These are phyloP conservation scores for Polymixis lichenea DNA, from an alignment of 2,888 invertebrate genomes.

Conservation along the genomic window DNA sequence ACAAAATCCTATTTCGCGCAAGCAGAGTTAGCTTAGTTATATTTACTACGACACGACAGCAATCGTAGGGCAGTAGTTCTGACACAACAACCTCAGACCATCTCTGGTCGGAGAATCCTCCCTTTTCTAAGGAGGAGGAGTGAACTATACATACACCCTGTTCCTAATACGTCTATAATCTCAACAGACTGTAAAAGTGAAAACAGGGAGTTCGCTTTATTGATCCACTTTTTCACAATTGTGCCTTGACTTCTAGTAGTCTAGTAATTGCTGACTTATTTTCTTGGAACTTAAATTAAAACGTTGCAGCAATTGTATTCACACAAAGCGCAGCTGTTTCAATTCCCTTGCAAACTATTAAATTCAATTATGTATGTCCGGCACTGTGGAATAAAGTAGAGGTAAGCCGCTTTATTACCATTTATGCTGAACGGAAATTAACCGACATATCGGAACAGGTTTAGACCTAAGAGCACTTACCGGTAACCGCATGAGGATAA, in stretches of 20 bases:
- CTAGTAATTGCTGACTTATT: neutral
- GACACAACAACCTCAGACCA: no score
- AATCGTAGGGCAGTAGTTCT: no score
- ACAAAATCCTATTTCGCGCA: neutral
- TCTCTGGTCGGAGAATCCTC: neutral
- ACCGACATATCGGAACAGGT: constrained; percentile 28
- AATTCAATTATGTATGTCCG: constrained; percentile 28
- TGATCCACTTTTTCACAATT: neutral
- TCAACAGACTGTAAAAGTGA: constrained; percentile 3
- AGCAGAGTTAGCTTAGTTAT: no score
- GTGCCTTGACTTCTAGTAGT: neutral
- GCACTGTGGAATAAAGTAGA: constrained; percentile 10
- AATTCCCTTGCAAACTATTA: constrained; percentile 27
- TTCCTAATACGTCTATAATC: neutral
- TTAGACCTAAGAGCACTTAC: constrained; percentile 21
- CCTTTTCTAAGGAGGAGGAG: neutral
- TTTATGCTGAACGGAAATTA: constrained; percentile 19
- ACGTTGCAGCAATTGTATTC: constrained; percentile 14
- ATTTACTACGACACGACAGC: no score
- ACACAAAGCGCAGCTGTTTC: constrained; percentile 6
- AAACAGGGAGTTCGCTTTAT: neutral
- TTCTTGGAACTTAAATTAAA: constrained; percentile 33
- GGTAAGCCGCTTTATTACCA: constrained; percentile 12
- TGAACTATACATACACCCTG: neutral
- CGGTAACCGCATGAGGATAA: constrained; percentile 40